Conservation (phyloP, 2,797 vertebrate genomes). For the Borostomias antarcticus region DNA sequence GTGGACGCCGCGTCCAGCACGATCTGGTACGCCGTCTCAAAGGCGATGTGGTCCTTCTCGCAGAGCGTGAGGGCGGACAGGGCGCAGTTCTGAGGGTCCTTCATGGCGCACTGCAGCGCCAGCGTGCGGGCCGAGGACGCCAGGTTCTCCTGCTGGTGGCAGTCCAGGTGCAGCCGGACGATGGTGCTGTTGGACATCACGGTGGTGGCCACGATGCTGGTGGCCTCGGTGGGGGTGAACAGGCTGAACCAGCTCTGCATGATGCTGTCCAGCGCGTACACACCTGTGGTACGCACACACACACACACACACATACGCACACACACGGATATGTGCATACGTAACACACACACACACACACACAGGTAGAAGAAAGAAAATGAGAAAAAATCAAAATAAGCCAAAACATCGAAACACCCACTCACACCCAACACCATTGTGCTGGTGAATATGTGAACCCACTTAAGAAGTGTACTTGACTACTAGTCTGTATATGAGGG, state of each 20-base stretch:
- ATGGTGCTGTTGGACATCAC: constrained; percentile 97
- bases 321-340: not conserved
- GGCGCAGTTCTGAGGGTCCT: constrained; percentile 97
- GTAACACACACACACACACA: not conserved
- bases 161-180: constrained; percentile 94
- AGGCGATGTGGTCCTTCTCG: constrained; percentile 99
- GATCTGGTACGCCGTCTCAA: constrained; percentile 99
- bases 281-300: constrained; percentile 78
- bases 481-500: too few species aligned
- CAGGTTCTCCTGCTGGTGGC: constrained; percentile 95
- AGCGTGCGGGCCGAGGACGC: constrained; percentile 94
- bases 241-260: constrained; percentile 99
- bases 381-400: too few species aligned
- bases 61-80: constrained; percentile 96
- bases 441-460: too few species aligned
- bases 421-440: too few species aligned
- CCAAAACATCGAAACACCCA: too few species aligned
- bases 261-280: constrained; percentile 97
- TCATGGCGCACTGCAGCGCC: constrained; percentile 97
- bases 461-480: too few species aligned
- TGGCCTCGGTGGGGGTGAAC: constrained; percentile 97
- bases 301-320: constrained; percentile 68
- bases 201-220: constrained; percentile 93
- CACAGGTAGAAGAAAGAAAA: not conserved
- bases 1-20: constrained; percentile 93